Evolutionary conservation across 2,113 vertebrate genomes (phyloP).

Genomic region (Tinamus guttatus): DNA sequence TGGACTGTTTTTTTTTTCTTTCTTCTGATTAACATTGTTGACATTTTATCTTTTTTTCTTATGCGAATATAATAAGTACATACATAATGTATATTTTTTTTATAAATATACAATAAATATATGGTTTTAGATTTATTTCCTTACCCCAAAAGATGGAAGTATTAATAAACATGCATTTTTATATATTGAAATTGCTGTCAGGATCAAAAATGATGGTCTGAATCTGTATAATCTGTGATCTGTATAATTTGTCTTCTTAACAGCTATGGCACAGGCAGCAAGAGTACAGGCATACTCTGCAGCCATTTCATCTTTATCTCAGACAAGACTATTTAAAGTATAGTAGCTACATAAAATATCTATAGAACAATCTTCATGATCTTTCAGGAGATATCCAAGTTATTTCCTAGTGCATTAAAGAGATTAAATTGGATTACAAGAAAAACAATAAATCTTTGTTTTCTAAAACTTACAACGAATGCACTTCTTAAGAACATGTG

Average conservation of each 20-base stretch:
- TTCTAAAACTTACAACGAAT: neutral
- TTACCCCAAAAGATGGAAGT: neutral
- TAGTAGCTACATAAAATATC: neutral
- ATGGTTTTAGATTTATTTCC: neutral
- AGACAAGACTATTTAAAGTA: neutral
- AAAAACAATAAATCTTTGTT: conserved; percentile 19
- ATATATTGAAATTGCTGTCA: neutral
- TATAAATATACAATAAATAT: neutral
- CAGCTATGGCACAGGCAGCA: neutral
- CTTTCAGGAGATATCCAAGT: neutral
- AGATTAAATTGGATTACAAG: conserved; percentile 24
- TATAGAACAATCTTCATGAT: neutral
- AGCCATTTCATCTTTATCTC: neutral
- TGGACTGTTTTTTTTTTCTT: neutral
- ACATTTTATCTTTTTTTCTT: neutral
- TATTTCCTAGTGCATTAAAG: conserved; percentile 43
- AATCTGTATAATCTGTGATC: neutral
- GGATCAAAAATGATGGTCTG: neutral
- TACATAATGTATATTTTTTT: too few relatives aligned
- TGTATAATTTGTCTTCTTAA: neutral
- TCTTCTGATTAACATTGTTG: neutral
- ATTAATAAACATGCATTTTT: neutral
- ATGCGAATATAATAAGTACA: neutral
- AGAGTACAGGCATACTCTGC: neutral
- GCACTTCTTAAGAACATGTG: neutral